Evolutionary conservation across 2,113 vertebrate species (phyloP), one percentile per base, ranked within the genome.

Genomic region (Hippocampus zosterae): DNA sequence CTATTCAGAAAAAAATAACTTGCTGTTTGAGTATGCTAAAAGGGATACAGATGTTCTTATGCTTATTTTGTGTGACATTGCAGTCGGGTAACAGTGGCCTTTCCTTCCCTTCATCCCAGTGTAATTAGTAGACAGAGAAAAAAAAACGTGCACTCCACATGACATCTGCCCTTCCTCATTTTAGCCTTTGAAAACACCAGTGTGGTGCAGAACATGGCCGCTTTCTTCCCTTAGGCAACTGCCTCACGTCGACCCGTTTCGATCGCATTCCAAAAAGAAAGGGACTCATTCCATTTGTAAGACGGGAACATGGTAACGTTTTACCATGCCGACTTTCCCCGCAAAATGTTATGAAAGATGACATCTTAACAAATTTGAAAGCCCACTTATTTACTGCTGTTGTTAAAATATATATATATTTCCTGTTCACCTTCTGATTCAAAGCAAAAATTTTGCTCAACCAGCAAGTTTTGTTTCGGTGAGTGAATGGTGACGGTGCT

Each of bases 391-490:
- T 85, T 81, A 77, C 80, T 83, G 73, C 86, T 82, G 50, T 68
- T 55, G 59, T 75, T 6, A 37, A 37, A 37, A 37, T 27, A 27
- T 27, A 27, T 27, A 29, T 3, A 29, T 6, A 37, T 6, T 6
- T 5, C 68, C 64, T 84, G 67, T 76, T 83, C 67, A 67, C 77
- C 76, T 84, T 85, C 59, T 75, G 40, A 81, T 84, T 77, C 81
- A 84, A 89, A 84, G 84, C 86, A 85, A 83, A 91, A 76, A 70
- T 90, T 92, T 93, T 94, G 92, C 92, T 94, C 93, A 94, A 94
- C 94, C 95, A 96, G 94, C 94, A 95, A 95, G 94, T 96, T 96
- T 93, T 93, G 92, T 92, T 92, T 84, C 65, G 85, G 88, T 85
- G 73, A 84, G 67, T 78, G 64, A 72, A 80, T 82, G 79, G 74